Conservation (phyloP, 1,140 invertebrate species). For the Caenorhabditis tropicalis region DNA sequence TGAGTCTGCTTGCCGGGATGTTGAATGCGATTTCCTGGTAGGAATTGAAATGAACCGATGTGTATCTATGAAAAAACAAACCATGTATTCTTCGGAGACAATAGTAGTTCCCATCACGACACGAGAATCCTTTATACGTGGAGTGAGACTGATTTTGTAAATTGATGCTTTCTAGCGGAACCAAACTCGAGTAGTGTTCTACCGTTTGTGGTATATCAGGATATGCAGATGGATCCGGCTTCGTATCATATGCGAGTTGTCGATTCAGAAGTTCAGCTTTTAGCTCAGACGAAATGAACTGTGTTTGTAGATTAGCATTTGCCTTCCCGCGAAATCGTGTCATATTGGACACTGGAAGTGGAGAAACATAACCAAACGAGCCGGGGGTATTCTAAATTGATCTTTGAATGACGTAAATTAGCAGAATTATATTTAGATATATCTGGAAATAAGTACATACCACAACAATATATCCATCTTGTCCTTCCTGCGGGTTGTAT, state of each 20-base stretch:
- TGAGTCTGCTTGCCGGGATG: conserved; percentile 38
- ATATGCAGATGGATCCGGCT: not conserved
- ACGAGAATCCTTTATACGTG: conserved; percentile 33
- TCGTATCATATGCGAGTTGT: conserved; percentile 47
- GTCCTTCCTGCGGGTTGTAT: not conserved
- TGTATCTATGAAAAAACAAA: no score
- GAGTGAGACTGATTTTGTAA: not conserved
- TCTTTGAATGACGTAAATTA: no score
- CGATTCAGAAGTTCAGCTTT: conserved; percentile 48
- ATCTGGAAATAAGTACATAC: not conserved
- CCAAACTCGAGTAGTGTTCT: conserved; percentile 15
- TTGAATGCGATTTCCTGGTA: conserved; percentile 45
- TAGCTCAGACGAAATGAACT: conserved; percentile 46
- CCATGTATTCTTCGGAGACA: conserved; percentile 45
- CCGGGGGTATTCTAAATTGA: conserved; percentile 34
- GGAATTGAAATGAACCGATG: not conserved
- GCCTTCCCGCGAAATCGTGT: conserved; percentile 43
- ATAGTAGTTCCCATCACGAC: conserved; percentile 50
- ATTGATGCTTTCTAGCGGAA: conserved; percentile 42
- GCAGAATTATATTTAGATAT: not conserved
- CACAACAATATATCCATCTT: conserved; percentile 10
- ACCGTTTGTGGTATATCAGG: conserved; percentile 47
- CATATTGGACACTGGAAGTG: conserved; percentile 33
- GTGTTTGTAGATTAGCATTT: not conserved
- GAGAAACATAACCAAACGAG: not conserved